Base-by-base conservation (phyloP, 1,140 invertebrate species). In the Procambarus virginalis region DNA sequence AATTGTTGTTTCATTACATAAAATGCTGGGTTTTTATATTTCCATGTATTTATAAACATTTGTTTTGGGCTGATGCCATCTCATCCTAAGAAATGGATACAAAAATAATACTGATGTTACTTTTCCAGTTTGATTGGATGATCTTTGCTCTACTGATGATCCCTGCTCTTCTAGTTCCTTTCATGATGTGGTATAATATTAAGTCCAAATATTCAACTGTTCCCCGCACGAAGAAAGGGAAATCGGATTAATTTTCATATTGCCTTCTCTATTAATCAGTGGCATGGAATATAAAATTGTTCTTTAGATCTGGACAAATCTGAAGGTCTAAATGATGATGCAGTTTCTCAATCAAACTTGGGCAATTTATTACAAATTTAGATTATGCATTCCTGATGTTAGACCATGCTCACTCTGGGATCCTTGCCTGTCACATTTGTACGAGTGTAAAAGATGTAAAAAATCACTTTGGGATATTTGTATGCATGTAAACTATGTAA, bases 81-180 rank as follows among this genome's bases (percentile, higher is more conserved):
- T 34, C 34, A 34, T 34, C 34, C 34, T 34, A 34, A 34, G 34
- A 34, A 34, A 34, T 34, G 34, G 34, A 34, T 34, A 34, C 34
- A 34, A 34, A 34, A 58, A n/a, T 84, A 75, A 83, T 60, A 20
- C 17, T 9, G 8, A 58, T 75, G 92, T 93, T 92, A 84, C 92
- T 84, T 92, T 95, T 95, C 85, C 93, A 97, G 96, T 93, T 98
- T 84, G 98, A 99, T 94, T 99, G 99, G 99, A 95, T 96, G 78
- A 97, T 98, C 51, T 99, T 99, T 94, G 98, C 97, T 84, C 96
- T 99, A 9, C 99, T 99, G 98, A 98, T 98, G 68, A 94, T 99
- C 78, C 98, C 98, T 79, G 98, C 98, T 3, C 94, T 99, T 20
- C 96, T 96, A n/a, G 98, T 99, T 94, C 98, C 98, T 51, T 98